Evolutionary conservation across 2,113 vertebrate species (phyloP), one percentile per base, ranked within the genome.

Genomic region (Leptodactylus fuscus): DNA sequence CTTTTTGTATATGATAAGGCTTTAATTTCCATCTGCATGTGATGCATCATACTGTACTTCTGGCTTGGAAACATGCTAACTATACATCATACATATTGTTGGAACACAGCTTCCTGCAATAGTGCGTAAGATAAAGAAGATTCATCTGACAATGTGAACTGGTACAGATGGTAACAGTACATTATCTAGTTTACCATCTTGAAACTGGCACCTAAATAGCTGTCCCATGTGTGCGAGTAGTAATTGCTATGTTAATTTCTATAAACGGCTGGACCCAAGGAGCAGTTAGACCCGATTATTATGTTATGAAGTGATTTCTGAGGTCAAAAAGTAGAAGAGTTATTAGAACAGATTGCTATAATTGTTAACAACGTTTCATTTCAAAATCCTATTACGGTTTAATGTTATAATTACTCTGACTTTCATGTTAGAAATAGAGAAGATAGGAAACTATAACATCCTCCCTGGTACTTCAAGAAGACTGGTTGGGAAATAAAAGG

Each of bases 121-220:
- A 34, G 0, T 62, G 34, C 29, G 8, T 38, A 34, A 49, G 71
- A 83, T 76, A 65, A 75, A 83, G 53, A 22, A n/a, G 53, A 84
- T 62, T 36, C 24, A 34, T 55, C 58, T 75, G 70, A 75, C 38
- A 69, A 85, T 85, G 20, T 77, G 73, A 85, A 36, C 32, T 51
- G 46, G 32, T 85, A 48, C 55, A 77, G 82, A 85, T 77, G 74
- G 82, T 85, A 67, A 60, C 67, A 29, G 53, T 77, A 34, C 55
- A 85, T 76, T 85, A 77, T 85, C 82, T 51, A 77, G 73, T 77
- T 85, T 77, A 51, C 73, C 38, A 85, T 77, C 74, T 77, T 85
- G 58, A 85, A 85, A 67, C 58, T 77, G 82, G 55, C 82, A 85
- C 73, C 73, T 85, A 85, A 83, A 83, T 83, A 60, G 82, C 82